A percentile compares a stretch with the other conserved stretches of the same genome.
Conservation (phyloP, 30 jellyfish, hydroid and myxozoan species). For the Catostylus mosaicus region DNA sequence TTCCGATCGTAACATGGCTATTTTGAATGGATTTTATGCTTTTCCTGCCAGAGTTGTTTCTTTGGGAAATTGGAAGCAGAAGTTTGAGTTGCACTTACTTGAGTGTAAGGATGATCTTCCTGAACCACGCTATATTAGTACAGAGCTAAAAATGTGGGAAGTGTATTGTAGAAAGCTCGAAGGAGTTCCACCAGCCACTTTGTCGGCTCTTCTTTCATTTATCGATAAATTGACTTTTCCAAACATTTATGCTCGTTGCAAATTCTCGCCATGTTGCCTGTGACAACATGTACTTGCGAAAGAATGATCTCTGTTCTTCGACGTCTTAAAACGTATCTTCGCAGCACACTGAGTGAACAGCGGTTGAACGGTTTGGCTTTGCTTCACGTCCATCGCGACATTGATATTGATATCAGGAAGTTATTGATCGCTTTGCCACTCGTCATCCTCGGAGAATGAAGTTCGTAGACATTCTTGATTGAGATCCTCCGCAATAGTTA, state of each 20-base stretch:
- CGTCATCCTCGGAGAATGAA: constrained; percentile 46
- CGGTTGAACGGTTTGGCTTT: constrained; percentile 41
- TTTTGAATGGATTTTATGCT: no score
- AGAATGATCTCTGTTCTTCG: constrained; percentile 54
- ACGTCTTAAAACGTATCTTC: constrained; percentile 41
- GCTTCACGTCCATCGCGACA: no score
- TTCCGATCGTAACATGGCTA: no score
- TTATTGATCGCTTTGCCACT: constrained; percentile 34
- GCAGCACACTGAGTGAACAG: constrained; percentile 46
- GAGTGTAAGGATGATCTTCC: no score
- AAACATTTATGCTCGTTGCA: constrained; percentile 40
- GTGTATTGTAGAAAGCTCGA: not conserved
- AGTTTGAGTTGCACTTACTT: no score
- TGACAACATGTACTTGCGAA: constrained; percentile 74
- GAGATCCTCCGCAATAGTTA: no score
- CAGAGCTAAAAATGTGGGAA: constrained; percentile 55
- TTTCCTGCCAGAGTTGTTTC: no score
- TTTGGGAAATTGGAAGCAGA: no score
- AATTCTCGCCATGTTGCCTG: constrained; percentile 69
- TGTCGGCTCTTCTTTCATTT: constrained; percentile 25
- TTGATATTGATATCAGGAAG: no score
- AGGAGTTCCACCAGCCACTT: constrained; percentile 23
- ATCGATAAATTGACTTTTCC: constrained; percentile 60
- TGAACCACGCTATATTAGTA: constrained; percentile 16
- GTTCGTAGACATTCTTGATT: constrained; percentile 21